Evolutionary conservation across 2,797 vertebrate species (phyloP).

Genomic region (Bucorvus abyssinicus): DNA sequence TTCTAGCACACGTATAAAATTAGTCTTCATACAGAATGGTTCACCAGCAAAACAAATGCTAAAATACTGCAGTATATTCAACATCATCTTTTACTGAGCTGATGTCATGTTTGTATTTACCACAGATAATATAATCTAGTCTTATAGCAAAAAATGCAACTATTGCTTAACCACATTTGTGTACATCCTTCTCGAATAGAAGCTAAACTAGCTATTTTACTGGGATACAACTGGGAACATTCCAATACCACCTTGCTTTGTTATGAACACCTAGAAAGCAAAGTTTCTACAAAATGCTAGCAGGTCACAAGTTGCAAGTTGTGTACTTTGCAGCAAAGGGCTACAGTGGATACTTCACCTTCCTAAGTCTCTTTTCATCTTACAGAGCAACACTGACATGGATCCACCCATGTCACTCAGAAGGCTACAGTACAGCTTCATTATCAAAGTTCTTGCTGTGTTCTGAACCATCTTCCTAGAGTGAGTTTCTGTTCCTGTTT

Average conservation of each 20-base stretch:
- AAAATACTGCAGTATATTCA: background rate
- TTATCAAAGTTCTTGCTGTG: background rate
- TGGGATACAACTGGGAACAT: background rate
- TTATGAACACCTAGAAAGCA: background rate
- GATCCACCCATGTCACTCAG: background rate
- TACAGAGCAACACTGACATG: background rate
- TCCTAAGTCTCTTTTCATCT: background rate
- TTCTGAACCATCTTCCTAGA: background rate
- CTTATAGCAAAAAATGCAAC: background rate
- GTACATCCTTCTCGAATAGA: background rate
- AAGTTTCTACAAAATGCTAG: background rate
- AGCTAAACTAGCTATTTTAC: background rate
- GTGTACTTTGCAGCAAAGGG: background rate
- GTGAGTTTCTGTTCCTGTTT: background rate
- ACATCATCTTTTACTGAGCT: background rate
- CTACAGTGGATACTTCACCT: background rate
- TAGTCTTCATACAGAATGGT: background rate
- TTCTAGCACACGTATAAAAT: background rate
- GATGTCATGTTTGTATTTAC: background rate
- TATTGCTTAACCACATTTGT: background rate
- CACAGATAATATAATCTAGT: background rate
- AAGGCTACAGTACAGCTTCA: background rate
- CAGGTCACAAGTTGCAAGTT: background rate
- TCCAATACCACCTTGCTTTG: background rate
- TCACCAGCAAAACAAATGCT: background rate